Conservation (phyloP, 2,113 vertebrate genomes). For the Pedetes capensis region DNA sequence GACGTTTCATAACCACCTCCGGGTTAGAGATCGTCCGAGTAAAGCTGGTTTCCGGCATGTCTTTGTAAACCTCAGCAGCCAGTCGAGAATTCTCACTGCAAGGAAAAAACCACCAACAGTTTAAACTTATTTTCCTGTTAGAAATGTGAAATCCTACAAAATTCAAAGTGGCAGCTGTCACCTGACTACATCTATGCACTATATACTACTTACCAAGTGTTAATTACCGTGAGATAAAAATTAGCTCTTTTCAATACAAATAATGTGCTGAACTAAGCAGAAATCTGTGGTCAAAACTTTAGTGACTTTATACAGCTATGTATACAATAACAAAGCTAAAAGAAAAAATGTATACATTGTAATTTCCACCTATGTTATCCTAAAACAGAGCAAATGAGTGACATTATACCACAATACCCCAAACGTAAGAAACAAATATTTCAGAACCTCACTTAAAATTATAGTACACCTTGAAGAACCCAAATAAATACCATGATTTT, state of each 20-base stretch:
- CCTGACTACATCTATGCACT: too few species aligned
- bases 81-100: conserved; percentile 93
- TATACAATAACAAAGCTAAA: not conserved
- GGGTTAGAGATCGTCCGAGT: conserved; percentile 99
- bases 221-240: accelerated
- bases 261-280: not conserved
- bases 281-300: not conserved
- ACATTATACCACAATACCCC: not conserved
- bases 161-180: not conserved
- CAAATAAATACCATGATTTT: not conserved
- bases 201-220: accelerated
- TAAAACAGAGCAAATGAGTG: not conserved
- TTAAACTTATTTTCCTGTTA: not conserved
- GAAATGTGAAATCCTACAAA: not conserved
- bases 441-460: not conserved
- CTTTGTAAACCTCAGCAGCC: conserved; percentile 98
- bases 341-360: not conserved
- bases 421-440: not conserved
- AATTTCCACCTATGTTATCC: not conserved
- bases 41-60: conserved; percentile 99
- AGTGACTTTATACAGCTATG: not conserved
- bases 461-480: not conserved
- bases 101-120: not conserved
- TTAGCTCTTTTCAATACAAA: not conserved
- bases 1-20: conserved; percentile 98